Base-by-base conservation (phyloP, 1,140 invertebrate genomes). In the Pseudachorutes palmiensis region DNA sequence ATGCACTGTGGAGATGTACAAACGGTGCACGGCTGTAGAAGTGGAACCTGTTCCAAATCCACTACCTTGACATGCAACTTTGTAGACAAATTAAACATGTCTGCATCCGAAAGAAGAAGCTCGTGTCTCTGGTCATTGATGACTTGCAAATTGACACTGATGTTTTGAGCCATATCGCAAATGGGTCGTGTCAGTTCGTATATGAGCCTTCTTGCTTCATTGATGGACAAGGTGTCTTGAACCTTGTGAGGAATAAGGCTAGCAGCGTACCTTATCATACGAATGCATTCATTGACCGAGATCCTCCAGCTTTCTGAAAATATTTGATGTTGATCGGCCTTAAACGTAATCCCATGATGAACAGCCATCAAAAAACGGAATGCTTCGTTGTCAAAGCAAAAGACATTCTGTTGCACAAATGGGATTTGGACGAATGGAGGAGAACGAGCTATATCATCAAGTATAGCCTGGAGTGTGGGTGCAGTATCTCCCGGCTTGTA, bases 401-500 rank as follows among this genome's bases (percentile, higher is more conserved):
- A 74, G 1, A 67, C 57, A 28, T 64, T 73, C n/a, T 67, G 5
- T n/a, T 61, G 2, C 9, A 1, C 16, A 1, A 73, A 28, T 28
- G 64, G 48, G 24, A 73, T 67, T 60, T 64, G 12, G 19, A 64
- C 19, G 14, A 55, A 32, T n/a, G 30, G 28, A 26, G 65, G 62
- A 30, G 66, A 57, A 1, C 28, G 41, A n/a, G n/a, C n/a, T n/a
- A n/a, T n/a, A n/a, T n/a, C n/a, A n/a, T n/a, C n/a, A 36, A 74
- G 48, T 1, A 73, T 12, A 24, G 24, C 48, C 24, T 33, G 29
- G 2, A 74, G 41, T 1, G 66, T 9, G 14, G 49, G 62, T 0
- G 61, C 22, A 0, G 72, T 74, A 26, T 74, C 65, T 24, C 72
- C 72, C 16, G 71, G 72, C 1, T 32, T 2, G 63, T 74, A 72